phyloP scores from a whole-genome alignment of 37 sponge, comb jelly and placozoan species.

The Eunapius fragilis region DNA sequence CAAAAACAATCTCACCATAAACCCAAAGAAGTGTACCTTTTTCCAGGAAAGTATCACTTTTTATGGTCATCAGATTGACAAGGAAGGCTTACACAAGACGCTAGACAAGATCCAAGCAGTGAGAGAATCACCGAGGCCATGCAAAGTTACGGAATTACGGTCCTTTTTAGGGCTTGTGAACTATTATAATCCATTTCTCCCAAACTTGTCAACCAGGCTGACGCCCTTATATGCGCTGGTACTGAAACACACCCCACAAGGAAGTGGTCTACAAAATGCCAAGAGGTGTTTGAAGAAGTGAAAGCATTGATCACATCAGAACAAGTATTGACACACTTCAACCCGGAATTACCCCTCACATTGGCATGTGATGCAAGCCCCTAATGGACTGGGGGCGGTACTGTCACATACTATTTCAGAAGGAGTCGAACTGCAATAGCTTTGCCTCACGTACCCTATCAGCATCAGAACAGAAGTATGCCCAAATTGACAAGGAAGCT shows the following conservation, averaged over 20 bases:
- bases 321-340: constrained; percentile 35
- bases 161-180: constrained; percentile 41
- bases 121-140: constrained; percentile 17
- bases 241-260: constrained; percentile 17
- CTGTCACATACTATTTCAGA: constrained; percentile 42
- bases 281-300: constrained; percentile 20
- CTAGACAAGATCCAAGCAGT: too few species aligned
- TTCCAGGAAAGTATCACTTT: not conserved
- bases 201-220: constrained; percentile 22
- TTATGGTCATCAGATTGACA: constrained; percentile 20
- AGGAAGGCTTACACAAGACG: not conserved
- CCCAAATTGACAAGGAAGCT: constrained; percentile 65
- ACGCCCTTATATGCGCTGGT: constrained; percentile 36
- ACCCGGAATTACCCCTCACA: constrained; percentile 7
- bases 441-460: constrained; percentile 65
- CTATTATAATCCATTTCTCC: constrained; percentile 45
- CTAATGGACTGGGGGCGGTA: constrained; percentile 53
- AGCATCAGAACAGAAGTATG: constrained; percentile 47
- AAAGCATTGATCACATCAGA: constrained; percentile 19
- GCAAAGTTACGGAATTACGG: not conserved
- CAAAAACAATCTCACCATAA: constrained; percentile 26
- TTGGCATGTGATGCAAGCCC: constrained; percentile 47
- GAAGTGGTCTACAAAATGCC: constrained; percentile 22
- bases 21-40: constrained; percentile 17
- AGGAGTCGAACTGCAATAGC: constrained; percentile 32